phyloP scores from a whole-genome alignment of 2,113 vertebrate genomes.

The Herpailurus yagouaroundi region DNA sequence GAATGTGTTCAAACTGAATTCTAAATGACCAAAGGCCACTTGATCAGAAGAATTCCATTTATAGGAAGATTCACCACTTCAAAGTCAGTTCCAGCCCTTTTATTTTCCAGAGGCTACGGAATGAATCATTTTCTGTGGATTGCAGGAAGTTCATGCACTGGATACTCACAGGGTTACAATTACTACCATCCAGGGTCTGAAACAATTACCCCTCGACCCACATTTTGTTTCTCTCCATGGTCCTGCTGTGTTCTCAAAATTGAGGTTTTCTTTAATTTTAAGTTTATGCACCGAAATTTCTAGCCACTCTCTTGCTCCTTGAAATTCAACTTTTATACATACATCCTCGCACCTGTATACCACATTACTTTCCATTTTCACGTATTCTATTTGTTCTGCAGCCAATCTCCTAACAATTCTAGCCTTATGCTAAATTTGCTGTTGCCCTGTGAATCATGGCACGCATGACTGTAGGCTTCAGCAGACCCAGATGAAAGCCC shows the following conservation, averaged over 20 bases:
- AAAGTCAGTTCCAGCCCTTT: slow-evolving; percentile 69
- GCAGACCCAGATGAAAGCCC: neutral
- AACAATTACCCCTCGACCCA: neutral
- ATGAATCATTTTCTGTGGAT: slow-evolving; percentile 59
- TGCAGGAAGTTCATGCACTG: neutral
- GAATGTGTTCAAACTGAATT: slow-evolving; percentile 81
- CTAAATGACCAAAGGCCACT: slow-evolving; percentile 80
- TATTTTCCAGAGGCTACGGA: slow-evolving; percentile 13
- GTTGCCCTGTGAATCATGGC: neutral
- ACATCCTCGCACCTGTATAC: neutral
- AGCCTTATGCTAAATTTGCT: neutral
- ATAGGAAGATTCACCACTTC: slow-evolving; percentile 79
- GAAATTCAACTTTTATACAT: neutral
- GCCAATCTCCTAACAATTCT: neutral
- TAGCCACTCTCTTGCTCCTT: neutral
- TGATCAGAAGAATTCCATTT: slow-evolving; percentile 74
- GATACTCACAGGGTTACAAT: neutral
- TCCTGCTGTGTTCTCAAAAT: neutral
- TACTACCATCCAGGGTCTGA: neutral
- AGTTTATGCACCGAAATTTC: neutral
- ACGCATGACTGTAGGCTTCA: no score
- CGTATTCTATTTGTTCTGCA: neutral
- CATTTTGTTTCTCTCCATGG: neutral
- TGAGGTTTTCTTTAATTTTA: neutral
- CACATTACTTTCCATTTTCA: neutral